A percentile compares a stretch with the other conserved stretches of the same genome.
These are phyloP conservation scores for Zaprionus tsacasi DNA, from an alignment of 1,140 invertebrate species.

Conservation along the genomic window DNA sequence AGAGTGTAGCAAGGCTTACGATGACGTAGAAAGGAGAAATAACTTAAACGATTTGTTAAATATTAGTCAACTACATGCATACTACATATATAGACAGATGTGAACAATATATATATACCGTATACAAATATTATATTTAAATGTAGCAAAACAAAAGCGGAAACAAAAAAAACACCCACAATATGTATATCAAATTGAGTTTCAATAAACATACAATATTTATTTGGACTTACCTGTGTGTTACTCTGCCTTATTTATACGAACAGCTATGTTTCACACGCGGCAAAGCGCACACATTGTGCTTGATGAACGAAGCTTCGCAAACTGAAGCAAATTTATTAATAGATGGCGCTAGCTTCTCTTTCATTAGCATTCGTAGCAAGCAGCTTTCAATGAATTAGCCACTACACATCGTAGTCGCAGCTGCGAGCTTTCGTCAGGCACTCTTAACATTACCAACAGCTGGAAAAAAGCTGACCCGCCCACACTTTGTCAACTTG, in stretches of 20 bases:
- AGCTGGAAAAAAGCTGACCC: no score
- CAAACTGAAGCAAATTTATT: background rate
- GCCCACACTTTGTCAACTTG: no score
- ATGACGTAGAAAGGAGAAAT: slow-evolving; percentile 44
- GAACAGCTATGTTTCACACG: background rate
- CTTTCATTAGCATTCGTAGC: background rate
- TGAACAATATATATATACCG: slow-evolving; percentile 58
- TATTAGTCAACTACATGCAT: slow-evolving; percentile 48
- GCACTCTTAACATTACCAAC: background rate
- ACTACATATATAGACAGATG: slow-evolving; percentile 56
- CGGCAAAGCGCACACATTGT: background rate
- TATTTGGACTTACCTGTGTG: slow-evolving; percentile 46
- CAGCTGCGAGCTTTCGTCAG: slow-evolving; percentile 1
- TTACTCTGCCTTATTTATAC: background rate
- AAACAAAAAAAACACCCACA: slow-evolving; percentile 43
- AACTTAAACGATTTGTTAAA: slow-evolving; percentile 64
- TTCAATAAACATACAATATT: slow-evolving; percentile 81
- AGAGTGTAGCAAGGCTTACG: slow-evolving; percentile 65
- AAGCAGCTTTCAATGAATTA: background rate
- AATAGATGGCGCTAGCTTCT: slow-evolving; percentile 11
- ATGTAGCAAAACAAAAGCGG: slow-evolving; percentile 55
- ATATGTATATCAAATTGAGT: slow-evolving; percentile 80
- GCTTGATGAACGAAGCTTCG: background rate
- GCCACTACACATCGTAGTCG: no score
- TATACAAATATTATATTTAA: slow-evolving; percentile 65